Percentiles rank a stretch among this genome's conserved stretches.
Evolutionary conservation across 2,113 vertebrate genomes (phyloP).

Genomic region (Ctenodactylus gundi): DNA sequence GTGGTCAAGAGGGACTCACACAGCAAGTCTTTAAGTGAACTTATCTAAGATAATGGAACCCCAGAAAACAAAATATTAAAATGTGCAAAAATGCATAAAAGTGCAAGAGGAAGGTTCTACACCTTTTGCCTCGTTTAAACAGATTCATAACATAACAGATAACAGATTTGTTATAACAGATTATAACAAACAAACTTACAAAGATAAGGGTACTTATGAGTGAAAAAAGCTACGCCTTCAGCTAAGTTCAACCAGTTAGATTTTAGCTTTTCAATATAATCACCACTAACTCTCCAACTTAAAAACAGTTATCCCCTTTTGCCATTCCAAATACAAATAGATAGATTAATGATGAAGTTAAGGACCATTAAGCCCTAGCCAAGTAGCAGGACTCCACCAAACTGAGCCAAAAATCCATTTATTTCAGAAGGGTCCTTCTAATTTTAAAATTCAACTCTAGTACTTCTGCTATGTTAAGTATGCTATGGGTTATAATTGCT

Average conservation of each 20-base stretch:
- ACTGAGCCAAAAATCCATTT: neutral
- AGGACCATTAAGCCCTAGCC: neutral
- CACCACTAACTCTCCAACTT: neutral
- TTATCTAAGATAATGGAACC: neutral
- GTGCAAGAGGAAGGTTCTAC: neutral
- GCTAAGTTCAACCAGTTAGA: neutral
- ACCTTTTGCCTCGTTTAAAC: neutral
- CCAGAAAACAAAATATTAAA: neutral
- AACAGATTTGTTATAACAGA: no score
- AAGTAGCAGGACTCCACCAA: neutral
- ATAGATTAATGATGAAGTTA: neutral
- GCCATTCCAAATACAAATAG: neutral
- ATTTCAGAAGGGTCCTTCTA: constrained; percentile 7
- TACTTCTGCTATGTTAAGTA: neutral
- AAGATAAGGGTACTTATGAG: neutral
- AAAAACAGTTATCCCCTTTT: neutral
- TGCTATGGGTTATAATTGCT: neutral
- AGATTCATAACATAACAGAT: neutral
- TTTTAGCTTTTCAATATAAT: neutral
- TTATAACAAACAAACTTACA: neutral
- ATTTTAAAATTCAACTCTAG: neutral
- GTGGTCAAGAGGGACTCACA: neutral
- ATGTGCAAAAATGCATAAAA: neutral
- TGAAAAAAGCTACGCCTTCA: neutral
- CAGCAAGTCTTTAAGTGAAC: neutral